Evolutionary conservation across 2,797 vertebrate species (phyloP).

Genomic region (Threskiornis aethiopicus): DNA sequence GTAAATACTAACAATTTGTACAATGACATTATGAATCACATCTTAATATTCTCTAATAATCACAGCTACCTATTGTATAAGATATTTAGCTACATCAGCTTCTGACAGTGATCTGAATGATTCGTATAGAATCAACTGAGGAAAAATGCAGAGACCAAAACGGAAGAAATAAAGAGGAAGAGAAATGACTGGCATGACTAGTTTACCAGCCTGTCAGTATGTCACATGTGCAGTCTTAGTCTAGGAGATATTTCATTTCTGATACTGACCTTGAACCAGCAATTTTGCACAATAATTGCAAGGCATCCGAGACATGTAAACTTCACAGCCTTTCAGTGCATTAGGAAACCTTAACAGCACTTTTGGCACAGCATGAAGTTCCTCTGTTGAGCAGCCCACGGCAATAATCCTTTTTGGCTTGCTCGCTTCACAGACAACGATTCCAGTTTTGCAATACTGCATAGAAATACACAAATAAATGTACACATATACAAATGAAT

Average conservation of each 20-base stretch:
- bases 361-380: constrained; percentile 6
- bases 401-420: constrained; percentile 14
- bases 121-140: not conserved
- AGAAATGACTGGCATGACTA: not conserved
- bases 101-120: not conserved
- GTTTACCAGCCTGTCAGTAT: not conserved
- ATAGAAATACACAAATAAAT: not conserved
- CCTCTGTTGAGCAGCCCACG: not conserved
- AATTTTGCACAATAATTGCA: not conserved
- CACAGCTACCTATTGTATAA: not conserved
- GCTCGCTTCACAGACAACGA: not conserved
- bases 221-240: not conserved
- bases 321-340: not conserved
- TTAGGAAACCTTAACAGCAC: constrained; percentile 7
- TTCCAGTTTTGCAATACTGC: not conserved
- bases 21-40: not conserved
- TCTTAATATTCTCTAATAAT: not conserved
- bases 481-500: not conserved
- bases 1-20: not conserved
- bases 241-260: not conserved
- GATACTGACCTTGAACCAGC: constrained; percentile 3
- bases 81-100: not conserved
- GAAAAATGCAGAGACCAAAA: not conserved
- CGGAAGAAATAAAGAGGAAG: not conserved
- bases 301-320: constrained; percentile 14